A percentile compares a stretch with the other conserved stretches of the same genome.
Evolutionary conservation across 2,888 invertebrate genomes (phyloP).

Genomic region (Steinernema hermaphroditum): DNA sequence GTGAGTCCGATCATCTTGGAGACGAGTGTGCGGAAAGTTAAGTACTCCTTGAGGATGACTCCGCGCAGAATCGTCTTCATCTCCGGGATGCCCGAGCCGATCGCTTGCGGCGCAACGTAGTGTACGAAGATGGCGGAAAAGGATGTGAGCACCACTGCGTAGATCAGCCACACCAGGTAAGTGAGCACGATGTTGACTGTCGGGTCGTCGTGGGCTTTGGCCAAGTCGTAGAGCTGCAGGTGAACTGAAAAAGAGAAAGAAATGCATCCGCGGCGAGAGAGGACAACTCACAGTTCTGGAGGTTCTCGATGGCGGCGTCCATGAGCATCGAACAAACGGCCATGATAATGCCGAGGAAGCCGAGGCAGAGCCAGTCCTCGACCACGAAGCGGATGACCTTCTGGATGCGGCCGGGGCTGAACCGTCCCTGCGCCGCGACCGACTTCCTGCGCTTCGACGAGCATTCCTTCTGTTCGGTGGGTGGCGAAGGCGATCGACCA

Average conservation of each 20-base stretch:
- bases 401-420: neutral
- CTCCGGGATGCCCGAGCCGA: conserved; percentile 70
- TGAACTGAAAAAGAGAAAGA: conserved; percentile 42
- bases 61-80: conserved; percentile 80
- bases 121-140: conserved; percentile 77
- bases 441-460: neutral
- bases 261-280: too few relatives aligned
- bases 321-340: conserved; percentile 64
- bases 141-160: conserved; percentile 51
- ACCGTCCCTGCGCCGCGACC: neutral
- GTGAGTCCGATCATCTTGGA: conserved; percentile 74
- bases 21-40: conserved; percentile 88
- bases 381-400: conserved; percentile 32
- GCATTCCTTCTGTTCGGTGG: neutral
- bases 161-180: conserved; percentile 53
- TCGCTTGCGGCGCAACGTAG: conserved; percentile 92
- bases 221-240: conserved; percentile 39
- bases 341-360: conserved; percentile 69
- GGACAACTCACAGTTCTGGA: conserved; percentile 54
- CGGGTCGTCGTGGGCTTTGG: neutral
- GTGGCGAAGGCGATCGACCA: neutral
- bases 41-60: conserved; percentile 93
- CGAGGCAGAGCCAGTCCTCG: conserved; percentile 69
- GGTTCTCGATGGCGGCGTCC: conserved; percentile 56
- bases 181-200: conserved; percentile 18